phyloP scores from a whole-genome alignment of 2,888 invertebrate species.

The Leptinotarsa juncta region DNA sequence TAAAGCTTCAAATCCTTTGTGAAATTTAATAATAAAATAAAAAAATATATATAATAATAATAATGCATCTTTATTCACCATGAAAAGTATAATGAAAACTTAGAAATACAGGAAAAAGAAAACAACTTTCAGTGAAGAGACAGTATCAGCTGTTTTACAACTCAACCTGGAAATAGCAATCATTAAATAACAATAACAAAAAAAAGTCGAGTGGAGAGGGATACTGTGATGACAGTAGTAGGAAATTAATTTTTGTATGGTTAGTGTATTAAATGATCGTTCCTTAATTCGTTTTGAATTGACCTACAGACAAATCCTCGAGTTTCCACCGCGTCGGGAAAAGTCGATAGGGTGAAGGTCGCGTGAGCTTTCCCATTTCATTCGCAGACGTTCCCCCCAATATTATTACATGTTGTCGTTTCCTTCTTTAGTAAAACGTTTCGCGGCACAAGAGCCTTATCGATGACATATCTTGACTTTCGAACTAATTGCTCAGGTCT shows the following conservation, averaged over 20 bases:
- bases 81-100: no score
- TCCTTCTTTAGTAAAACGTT: conserved; percentile 24
- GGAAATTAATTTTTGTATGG: neutral
- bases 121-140: no score
- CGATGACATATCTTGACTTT: conserved; percentile 29
- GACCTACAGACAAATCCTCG: conserved; percentile 34
- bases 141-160: no score
- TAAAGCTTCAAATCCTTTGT: no score
- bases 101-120: no score
- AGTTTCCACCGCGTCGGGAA: conserved; percentile 2
- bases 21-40: no score
- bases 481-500: conserved; percentile 3
- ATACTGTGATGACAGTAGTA: neutral
- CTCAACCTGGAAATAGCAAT: no score
- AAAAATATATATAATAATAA: no score
- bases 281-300: conserved; percentile 47
- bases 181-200: no score
- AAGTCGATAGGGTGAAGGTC: conserved; percentile 20
- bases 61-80: no score
- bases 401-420: conserved; percentile 29
- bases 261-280: conserved; percentile 34
- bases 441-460: conserved; percentile 25
- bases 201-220: no score
- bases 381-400: conserved; percentile 30
- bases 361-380: conserved; percentile 33